phyloP scores from a whole-genome alignment of 2,113 vertebrate species.

The Ondatra zibethicus region DNA sequence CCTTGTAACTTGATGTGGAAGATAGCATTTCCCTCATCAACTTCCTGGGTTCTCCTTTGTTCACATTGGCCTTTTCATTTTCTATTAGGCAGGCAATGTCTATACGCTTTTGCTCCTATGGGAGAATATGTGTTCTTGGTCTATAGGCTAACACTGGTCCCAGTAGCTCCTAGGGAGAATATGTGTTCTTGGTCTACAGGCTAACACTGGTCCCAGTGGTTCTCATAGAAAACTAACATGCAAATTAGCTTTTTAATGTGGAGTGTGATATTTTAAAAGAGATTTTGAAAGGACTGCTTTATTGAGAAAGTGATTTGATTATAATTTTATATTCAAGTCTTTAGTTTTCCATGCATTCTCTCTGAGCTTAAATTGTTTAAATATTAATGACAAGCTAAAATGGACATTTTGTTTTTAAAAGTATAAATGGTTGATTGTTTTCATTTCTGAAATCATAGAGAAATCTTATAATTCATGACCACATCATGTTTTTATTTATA shows the following conservation, averaged over 20 bases:
- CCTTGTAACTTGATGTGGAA: neutral
- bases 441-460: slow-evolving; percentile 80
- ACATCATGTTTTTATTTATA: slow-evolving; percentile 65
- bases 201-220: neutral
- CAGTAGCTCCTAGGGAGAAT: neutral
- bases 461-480: slow-evolving; percentile 75
- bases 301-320: slow-evolving; percentile 48
- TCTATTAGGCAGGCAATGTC: neutral
- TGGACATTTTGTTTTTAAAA: slow-evolving; percentile 77
- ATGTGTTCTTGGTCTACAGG: neutral
- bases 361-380: slow-evolving; percentile 85
- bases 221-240: slow-evolving; percentile 62
- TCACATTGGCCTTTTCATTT: slow-evolving; percentile 37
- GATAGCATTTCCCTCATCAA: slow-evolving; percentile 20
- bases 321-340: slow-evolving; percentile 41
- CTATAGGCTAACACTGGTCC: neutral
- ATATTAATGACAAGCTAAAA: slow-evolving; percentile 80
- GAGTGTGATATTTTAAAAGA: slow-evolving; percentile 21
- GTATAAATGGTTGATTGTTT: slow-evolving; percentile 77
- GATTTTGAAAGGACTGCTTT: slow-evolving; percentile 48
- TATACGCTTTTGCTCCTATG: neutral
- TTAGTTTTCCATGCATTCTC: slow-evolving; percentile 75
- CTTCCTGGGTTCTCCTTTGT: slow-evolving; percentile 1
- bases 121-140: neutral
- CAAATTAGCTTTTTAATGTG: slow-evolving; percentile 56